Evolutionary conservation across 2,797 vertebrate species (phyloP).

Genomic region (Gambelia wislizenii): DNA sequence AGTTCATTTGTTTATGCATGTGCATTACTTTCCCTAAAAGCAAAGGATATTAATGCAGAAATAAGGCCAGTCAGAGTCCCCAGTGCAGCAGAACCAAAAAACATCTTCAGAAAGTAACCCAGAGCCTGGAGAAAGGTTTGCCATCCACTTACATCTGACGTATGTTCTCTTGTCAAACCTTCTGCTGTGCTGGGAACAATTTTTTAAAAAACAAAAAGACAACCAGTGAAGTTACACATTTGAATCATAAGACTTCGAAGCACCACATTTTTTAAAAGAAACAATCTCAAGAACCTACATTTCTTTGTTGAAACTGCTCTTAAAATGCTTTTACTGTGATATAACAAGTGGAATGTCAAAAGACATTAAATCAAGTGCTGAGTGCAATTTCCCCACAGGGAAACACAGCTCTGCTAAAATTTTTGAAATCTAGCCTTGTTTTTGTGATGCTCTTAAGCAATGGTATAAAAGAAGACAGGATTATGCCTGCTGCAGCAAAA

Average conservation of each 20-base stretch:
- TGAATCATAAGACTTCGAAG: constrained; percentile 1
- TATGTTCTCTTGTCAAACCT: constrained; percentile 91
- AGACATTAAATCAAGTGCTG: constrained; percentile 62
- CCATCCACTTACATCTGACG: constrained; percentile 91
- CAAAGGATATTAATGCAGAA: constrained; percentile 95
- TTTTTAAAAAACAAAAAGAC: constrained; percentile 53
- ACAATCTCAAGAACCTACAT: neutral
- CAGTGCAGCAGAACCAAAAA: constrained; percentile 96
- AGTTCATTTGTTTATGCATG: neutral
- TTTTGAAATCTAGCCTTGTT: constrained; percentile 35
- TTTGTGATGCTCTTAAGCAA: constrained; percentile 51
- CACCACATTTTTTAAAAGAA: constrained; percentile 29
- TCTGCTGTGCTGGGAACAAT: constrained; percentile 91
- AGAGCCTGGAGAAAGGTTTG: constrained; percentile 94
- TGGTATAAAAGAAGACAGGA: constrained; percentile 57
- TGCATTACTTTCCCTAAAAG: constrained; percentile 1
- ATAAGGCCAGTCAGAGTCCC: constrained; percentile 98
- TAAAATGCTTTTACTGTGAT: constrained; percentile 69
- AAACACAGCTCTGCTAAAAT: constrained; percentile 64
- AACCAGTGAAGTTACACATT: neutral
- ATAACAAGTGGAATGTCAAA: constrained; percentile 68
- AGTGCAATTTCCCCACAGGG: constrained; percentile 52
- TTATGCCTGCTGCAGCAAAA: constrained; percentile 36
- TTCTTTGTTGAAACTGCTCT: constrained; percentile 50
- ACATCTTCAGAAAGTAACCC: constrained; percentile 97